phyloP scores from a whole-genome alignment of 2,113 vertebrate species.

The Lichenostomus cassidix region DNA sequence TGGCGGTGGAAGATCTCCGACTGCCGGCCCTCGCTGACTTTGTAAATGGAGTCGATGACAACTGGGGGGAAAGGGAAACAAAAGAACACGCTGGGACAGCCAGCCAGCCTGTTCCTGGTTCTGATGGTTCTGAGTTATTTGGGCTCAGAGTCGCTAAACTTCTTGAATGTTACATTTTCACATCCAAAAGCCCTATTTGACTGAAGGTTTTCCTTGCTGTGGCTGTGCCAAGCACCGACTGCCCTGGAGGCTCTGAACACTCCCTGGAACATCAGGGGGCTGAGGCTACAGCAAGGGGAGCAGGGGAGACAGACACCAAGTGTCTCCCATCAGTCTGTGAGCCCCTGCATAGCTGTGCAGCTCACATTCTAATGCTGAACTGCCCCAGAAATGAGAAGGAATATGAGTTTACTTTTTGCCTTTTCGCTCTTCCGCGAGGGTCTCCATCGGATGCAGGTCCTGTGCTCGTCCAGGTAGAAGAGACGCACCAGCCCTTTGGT shows the following conservation, averaged over 20 bases:
- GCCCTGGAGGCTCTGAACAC: fast-evolving
- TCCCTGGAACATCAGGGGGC: neutral
- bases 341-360: neutral
- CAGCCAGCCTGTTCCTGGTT: neutral
- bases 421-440: constrained; percentile 97
- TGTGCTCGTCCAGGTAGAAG: constrained; percentile 98
- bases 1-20: constrained; percentile 94
- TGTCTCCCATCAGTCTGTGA: neutral
- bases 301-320: neutral
- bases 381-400: neutral
- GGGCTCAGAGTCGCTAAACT: neutral
- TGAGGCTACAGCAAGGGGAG: neutral
- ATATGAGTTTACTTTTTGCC: constrained; percentile 88
- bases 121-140: neutral
- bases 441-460: constrained; percentile 94
- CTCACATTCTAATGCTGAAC: neutral
- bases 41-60: constrained; percentile 96
- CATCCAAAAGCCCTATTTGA: neutral
- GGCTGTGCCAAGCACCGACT: fast-evolving
- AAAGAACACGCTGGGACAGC: neutral
- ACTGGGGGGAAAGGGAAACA: constrained; percentile 71
- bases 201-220: neutral
- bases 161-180: neutral
- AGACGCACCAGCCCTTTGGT: constrained; percentile 93
- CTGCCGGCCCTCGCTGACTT: constrained; percentile 92